Conservation (phyloP, 64 coral and sea anemone genomes). For the Catalaphyllia jardinei region DNA sequence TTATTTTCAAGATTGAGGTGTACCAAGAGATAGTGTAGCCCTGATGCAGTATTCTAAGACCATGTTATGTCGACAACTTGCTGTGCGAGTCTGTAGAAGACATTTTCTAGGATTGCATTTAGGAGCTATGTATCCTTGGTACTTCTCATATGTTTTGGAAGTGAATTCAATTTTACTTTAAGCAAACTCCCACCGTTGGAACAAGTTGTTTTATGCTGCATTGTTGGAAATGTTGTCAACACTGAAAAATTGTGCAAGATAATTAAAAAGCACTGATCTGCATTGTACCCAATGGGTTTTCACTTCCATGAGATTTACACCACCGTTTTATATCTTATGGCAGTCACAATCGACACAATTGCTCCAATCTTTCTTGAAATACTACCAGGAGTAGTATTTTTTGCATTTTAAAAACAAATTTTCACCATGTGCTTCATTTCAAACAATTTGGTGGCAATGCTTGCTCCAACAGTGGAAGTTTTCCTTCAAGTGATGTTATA, state of each 20-base stretch:
- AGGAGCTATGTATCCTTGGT: background rate
- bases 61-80: background rate
- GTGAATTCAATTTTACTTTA: background rate
- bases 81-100: slow-evolving; percentile 13
- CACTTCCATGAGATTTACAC: too few species aligned
- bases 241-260: too few species aligned
- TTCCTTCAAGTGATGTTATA: background rate
- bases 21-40: background rate
- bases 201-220: background rate
- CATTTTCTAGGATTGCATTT: slow-evolving; percentile 1
- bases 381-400: too few species aligned
- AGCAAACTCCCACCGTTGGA: background rate
- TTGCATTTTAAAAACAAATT: background rate
- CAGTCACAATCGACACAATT: too few species aligned
- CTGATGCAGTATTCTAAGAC: background rate
- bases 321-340: too few species aligned
- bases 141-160: background rate
- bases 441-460: background rate
- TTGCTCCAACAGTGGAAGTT: background rate
- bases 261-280: too few species aligned
- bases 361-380: too few species aligned
- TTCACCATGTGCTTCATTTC: background rate
- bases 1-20: slow-evolving; percentile 15
- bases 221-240: too few species aligned
- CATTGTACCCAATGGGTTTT: too few species aligned